Conservation (phyloP, 2,797 vertebrate species). For the Pelochelys cantorii region DNA sequence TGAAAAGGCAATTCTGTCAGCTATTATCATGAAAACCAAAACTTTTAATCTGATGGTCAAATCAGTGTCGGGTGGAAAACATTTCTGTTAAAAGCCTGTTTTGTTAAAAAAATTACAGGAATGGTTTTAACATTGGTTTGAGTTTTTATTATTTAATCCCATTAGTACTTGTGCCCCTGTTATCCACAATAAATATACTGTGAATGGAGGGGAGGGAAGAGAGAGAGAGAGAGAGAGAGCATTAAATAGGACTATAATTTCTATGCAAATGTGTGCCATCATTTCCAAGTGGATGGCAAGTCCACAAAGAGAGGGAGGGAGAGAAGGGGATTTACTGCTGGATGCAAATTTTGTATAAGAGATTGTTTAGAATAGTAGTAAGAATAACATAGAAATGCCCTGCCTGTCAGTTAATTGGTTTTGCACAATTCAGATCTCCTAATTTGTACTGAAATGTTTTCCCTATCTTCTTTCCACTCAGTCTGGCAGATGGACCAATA, state of each 20-base stretch:
- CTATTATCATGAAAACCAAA: conserved; percentile 57
- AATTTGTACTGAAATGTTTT: conserved; percentile 59
- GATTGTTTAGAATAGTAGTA: conserved; percentile 52
- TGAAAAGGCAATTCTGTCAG: conserved; percentile 52
- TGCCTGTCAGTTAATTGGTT: conserved; percentile 66
- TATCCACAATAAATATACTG: conserved; percentile 67
- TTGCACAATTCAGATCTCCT: conserved; percentile 47
- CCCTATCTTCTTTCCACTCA: conserved; percentile 57
- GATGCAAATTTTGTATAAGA: conserved; percentile 36
- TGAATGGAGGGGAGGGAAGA: conserved; percentile 41
- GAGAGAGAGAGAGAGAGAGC: neutral
- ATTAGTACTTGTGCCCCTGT: conserved; percentile 64
- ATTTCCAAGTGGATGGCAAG: conserved; percentile 67
- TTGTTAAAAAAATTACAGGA: conserved; percentile 40
- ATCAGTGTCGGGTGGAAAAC: conserved; percentile 58
- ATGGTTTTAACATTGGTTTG: conserved; percentile 64
- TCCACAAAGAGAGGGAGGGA: conserved; percentile 42
- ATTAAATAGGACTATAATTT: conserved; percentile 70
- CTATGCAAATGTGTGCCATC: conserved; percentile 74
- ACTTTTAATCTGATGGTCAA: conserved; percentile 58
- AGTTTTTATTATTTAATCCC: conserved; percentile 64
- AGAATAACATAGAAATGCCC: conserved; percentile 64
- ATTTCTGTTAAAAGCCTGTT: neutral
- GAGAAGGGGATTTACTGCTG: conserved; percentile 64
- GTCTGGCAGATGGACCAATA: conserved; percentile 70